Evolutionary conservation across 2,888 invertebrate species (phyloP), one percentile per base, ranked within the genome.

Genomic region (Trachelus tabidus): DNA sequence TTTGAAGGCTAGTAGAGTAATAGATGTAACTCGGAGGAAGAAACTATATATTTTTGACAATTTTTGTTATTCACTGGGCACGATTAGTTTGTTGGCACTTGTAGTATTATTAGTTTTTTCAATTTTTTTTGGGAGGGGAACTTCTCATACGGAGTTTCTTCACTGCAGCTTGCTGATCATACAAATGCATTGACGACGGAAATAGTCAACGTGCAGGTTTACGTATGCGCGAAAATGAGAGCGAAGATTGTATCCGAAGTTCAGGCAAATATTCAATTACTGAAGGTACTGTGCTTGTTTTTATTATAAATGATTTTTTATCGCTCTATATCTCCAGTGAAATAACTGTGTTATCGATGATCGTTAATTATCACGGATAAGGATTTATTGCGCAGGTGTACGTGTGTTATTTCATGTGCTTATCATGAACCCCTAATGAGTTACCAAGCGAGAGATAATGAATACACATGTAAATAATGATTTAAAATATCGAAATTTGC

Each of bases 231-330:
- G 0, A 95, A 96, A 85, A 95, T 97, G 95, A 94, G 96, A 85
- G 95, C 95, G 74, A 97, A 97, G 90, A 92, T 97, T 68, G 95
- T 96, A 15, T 96, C 96, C 0, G 97, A 97, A 93, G 95, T 96
- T 1, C 94, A 94, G 89, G 94, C 93, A 1, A 97, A 97, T 88
- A 94, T 96, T 80, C 93, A 94, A 86, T 95, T 96, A 90, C 92
- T 97, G 68, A 95, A 96, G 93, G 96, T 96, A 85, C 84, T 81
- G 56, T 9, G 40, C 40, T 23, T 2, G 56, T 56, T 56, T 23
- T 9, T 56, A 9, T 9, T 23, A 56, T 56, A 23, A 4, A 56
- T 56, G 23, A 56, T 23, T 56, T 56, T 23, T 56, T 56, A 23
- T 56, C 23, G 9, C 23, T 56, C 9, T 56, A 23, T 80, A 71